Percentiles rank a stretch among this genome's conserved stretches.
These are phyloP conservation scores for Poecile montanus DNA, from an alignment of 2,797 vertebrate species.

Conservation along the genomic window DNA sequence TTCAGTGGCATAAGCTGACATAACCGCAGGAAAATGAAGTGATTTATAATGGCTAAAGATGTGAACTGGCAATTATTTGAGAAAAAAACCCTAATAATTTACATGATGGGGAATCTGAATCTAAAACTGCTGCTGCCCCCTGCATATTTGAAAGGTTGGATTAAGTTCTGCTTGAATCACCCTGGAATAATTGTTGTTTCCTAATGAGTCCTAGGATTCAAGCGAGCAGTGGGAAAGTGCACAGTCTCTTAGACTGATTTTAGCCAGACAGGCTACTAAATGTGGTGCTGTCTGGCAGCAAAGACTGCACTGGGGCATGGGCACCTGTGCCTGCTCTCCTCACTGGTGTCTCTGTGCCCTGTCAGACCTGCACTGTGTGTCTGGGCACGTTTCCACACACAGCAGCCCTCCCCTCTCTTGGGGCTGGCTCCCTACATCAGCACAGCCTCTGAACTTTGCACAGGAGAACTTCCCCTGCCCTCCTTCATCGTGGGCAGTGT, in stretches of 20 bases:
- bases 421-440: background rate
- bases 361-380: background rate
- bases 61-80: background rate
- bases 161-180: background rate
- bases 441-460: background rate
- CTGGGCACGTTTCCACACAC: fast-evolving
- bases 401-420: background rate
- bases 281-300: background rate
- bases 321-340: background rate
- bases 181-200: background rate
- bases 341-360: background rate
- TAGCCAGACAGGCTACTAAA: background rate
- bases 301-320: no score
- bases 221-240: background rate
- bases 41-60: background rate
- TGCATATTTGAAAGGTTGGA: background rate
- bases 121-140: background rate
- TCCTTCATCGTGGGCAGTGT: fast-evolving
- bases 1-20: background rate
- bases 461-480: background rate
- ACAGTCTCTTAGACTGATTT: background rate
- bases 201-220: background rate
- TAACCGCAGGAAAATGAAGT: background rate
- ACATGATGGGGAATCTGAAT: background rate
- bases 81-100: background rate